These are phyloP conservation scores for Axis porcinus DNA, from an alignment of 2,113 vertebrate species.

Conservation along the genomic window DNA sequence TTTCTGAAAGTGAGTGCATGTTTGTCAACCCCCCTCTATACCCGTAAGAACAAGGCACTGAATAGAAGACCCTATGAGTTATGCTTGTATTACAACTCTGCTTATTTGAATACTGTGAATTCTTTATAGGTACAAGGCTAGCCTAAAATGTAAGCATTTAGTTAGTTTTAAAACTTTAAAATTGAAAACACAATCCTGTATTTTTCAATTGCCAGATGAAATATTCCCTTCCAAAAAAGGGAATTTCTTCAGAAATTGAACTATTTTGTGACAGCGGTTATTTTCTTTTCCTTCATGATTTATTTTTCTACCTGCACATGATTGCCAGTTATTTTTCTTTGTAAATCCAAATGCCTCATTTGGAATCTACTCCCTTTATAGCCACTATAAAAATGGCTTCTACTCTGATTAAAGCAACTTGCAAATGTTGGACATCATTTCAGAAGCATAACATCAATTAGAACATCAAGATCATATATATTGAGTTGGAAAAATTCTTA, in stretches of 20 bases:
- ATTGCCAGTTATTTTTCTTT: background rate
- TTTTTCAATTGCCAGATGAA: conserved; percentile 27
- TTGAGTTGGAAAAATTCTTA: background rate
- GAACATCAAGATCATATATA: background rate
- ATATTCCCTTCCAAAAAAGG: background rate
- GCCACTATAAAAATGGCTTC: background rate
- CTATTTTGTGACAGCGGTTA: background rate
- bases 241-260: conserved; percentile 1
- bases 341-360: background rate
- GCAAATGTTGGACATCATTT: background rate
- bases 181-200: conserved; percentile 34
- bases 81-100: background rate
- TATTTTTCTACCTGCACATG: background rate
- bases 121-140: background rate
- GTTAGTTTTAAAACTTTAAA: conserved; percentile 47
- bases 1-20: background rate
- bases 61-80: background rate
- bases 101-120: background rate
- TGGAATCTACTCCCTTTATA: background rate
- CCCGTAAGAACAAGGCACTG: background rate
- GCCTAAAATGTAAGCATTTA: conserved; percentile 27
- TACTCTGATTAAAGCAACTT: background rate
- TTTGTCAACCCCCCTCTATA: background rate
- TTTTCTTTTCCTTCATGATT: background rate
- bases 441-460: background rate